These are phyloP conservation scores for Drosophila ustulata DNA, from an alignment of 2,888 invertebrate genomes.

Conservation along the genomic window DNA sequence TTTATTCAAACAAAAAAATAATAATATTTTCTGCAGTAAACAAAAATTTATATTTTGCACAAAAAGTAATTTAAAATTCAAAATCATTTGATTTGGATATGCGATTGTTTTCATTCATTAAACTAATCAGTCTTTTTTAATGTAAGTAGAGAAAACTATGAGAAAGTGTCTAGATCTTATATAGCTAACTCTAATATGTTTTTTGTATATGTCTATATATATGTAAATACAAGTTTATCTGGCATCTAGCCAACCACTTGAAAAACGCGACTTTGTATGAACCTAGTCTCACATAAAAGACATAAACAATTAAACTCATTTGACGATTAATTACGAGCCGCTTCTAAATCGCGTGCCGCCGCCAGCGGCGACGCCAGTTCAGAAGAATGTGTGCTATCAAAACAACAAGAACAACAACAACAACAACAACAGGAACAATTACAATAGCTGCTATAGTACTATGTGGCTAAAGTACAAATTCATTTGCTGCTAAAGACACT, in stretches of 20 bases:
- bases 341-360: slow-evolving; percentile 80
- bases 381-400: slow-evolving; percentile 78
- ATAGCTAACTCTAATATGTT: not conserved
- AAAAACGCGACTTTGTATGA: slow-evolving; percentile 62
- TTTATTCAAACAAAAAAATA: too few relatives aligned
- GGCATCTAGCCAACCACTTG: slow-evolving; percentile 52
- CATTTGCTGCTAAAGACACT: slow-evolving; percentile 75
- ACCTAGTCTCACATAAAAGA: slow-evolving; percentile 70
- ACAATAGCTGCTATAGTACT: slow-evolving; percentile 22
- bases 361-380: slow-evolving; percentile 35
- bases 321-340: slow-evolving; percentile 82
- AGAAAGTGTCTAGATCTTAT: not conserved
- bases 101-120: not conserved
- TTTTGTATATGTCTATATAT: not conserved
- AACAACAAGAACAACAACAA: slow-evolving; percentile 49
- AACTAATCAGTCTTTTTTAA: not conserved
- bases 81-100: too few relatives aligned
- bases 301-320: slow-evolving; percentile 82
- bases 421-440: slow-evolving; percentile 23
- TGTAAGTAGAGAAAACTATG: not conserved
- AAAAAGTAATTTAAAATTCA: too few relatives aligned
- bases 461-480: slow-evolving; percentile 71
- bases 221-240: slow-evolving; percentile 40
- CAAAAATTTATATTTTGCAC: too few relatives aligned
- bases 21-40: too few relatives aligned